Evolutionary conservation across 2,113 vertebrate species (phyloP).

Genomic region (Mus musculus): GRCm39 chrX:10197501-10198000

Average conservation of each 20-base stretch:
- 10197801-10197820: slow-evolving; percentile 28
- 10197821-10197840: neutral
- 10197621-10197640: neutral
- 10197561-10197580: neutral
- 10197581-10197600: slow-evolving; percentile 21
- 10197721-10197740: slow-evolving; percentile 39
- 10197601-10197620: slow-evolving; percentile 18
- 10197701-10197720: slow-evolving; percentile 52
- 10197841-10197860: neutral
- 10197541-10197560: neutral
- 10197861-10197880: neutral
- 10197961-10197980: neutral
- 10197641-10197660: slow-evolving; percentile 27
- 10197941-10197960: neutral
- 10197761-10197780: neutral
- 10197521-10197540: slow-evolving; percentile 31
- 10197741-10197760: slow-evolving; percentile 18
- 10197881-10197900: neutral
- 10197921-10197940: neutral
- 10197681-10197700: slow-evolving; percentile 55
- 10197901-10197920: neutral
- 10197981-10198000: neutral
- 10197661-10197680: slow-evolving; percentile 49
- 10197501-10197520: neutral
- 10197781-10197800: slow-evolving; percentile 30